Percentiles rank a stretch among this genome's conserved stretches.
Evolutionary conservation across 2,888 invertebrate species (phyloP).

Genomic region (Tortricodes alternella): DNA sequence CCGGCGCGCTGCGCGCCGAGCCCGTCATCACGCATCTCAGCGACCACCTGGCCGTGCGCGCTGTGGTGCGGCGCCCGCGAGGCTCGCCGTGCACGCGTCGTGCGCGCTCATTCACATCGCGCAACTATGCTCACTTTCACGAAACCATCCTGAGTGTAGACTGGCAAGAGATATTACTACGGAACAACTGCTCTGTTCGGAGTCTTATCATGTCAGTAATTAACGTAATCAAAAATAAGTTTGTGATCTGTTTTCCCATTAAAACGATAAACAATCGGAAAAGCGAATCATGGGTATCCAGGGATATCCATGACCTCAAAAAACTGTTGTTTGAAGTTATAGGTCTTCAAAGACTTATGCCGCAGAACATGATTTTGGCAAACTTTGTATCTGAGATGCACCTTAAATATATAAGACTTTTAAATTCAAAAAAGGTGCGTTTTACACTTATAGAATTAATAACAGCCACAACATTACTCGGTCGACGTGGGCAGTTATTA

Average conservation of each 20-base stretch:
- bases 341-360: background rate
- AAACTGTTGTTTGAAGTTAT: background rate
- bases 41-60: conserved; percentile 5
- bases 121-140: background rate
- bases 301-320: background rate
- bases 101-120: background rate
- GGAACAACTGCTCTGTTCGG: background rate
- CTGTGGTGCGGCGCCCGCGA: background rate
- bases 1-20: background rate
- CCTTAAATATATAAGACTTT: background rate
- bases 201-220: background rate
- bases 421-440: background rate
- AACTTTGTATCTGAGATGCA: background rate
- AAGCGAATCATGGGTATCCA: background rate
- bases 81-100: background rate
- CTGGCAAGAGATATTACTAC: background rate
- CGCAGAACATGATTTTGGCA: background rate
- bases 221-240: background rate
- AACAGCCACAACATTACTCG: background rate
- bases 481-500: background rate
- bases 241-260: background rate
- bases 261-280: background rate
- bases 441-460: background rate
- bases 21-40: background rate
- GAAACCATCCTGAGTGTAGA: background rate